Conservation (phyloP, 2,113 vertebrate species). For the Rhombomys opimus region DNA sequence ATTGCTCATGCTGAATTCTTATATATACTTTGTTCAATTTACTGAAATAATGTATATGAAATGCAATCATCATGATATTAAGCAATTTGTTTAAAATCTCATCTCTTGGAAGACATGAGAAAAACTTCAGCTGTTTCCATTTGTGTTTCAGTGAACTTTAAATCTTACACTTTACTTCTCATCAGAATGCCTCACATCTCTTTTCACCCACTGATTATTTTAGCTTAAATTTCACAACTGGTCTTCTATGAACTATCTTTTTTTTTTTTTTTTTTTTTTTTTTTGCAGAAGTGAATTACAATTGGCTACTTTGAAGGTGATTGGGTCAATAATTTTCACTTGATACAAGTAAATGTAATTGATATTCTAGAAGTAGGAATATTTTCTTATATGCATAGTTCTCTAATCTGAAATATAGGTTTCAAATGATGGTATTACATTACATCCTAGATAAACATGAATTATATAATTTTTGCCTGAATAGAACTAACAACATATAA, state of each 20-base stretch:
- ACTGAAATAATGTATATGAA: not conserved
- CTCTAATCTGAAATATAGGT: not conserved
- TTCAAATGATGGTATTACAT: not conserved
- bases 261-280: not conserved
- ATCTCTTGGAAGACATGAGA: too few species aligned
- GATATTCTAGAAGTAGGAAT: not conserved
- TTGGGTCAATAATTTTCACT: not conserved
- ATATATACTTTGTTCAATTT: not conserved
- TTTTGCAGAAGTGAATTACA: not conserved
- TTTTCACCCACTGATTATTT: not conserved
- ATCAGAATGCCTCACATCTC: not conserved
- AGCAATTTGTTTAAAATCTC: not conserved
- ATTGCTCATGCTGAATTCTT: not conserved
- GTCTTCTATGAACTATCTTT: not conserved
- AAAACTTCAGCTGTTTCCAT: not conserved
- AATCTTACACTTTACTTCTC: not conserved
- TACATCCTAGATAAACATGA: not conserved
- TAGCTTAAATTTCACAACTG: not conserved
- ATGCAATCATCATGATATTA: not conserved
- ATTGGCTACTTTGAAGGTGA: not conserved
- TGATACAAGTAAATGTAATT: not conserved
- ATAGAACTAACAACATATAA: not conserved
- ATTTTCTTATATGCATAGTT: not conserved
- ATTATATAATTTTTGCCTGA: not conserved
- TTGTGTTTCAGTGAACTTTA: constrained; percentile 25